Conservation (phyloP, 2,113 vertebrate genomes). For the Formicarius rufipectus region DNA sequence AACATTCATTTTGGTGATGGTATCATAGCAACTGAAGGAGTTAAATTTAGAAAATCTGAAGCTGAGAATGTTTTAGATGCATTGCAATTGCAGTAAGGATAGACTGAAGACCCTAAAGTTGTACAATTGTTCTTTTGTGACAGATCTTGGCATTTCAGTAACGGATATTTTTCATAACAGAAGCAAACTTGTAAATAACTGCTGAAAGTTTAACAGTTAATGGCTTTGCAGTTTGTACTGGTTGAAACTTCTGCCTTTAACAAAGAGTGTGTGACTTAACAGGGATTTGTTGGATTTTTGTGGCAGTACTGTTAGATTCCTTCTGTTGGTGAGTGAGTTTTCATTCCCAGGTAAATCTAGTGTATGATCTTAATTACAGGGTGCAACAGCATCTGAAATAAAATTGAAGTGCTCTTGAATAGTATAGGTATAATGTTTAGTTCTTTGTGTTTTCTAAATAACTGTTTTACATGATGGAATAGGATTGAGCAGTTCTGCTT, state of each 20-base stretch:
- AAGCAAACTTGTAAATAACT: neutral
- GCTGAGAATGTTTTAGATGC: neutral
- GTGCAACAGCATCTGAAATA: neutral
- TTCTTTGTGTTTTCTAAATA: neutral
- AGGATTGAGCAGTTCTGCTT: neutral
- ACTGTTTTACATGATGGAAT: neutral
- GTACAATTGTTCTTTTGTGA: neutral
- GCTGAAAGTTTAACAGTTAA: neutral
- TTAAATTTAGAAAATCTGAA: slow-evolving; percentile 12
- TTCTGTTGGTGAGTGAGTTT: neutral
- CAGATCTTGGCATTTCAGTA: neutral
- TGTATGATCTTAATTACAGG: neutral
- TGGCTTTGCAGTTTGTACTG: neutral
- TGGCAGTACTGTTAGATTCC: neutral
- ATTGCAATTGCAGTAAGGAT: neutral
- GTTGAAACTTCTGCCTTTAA: neutral
- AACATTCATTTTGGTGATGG: neutral
- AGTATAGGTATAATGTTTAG: neutral
- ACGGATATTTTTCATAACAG: neutral
- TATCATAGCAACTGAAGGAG: slow-evolving; percentile 41
- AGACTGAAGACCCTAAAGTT: neutral
- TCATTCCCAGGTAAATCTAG: neutral
- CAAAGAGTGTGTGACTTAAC: neutral
- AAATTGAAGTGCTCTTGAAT: neutral
- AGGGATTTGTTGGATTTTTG: neutral